Percentiles rank a stretch among this genome's conserved stretches.
These are phyloP conservation scores for Anthopleura xanthogrammica DNA, from an alignment of 92 coral and sea anemone genomes.

Conservation along the genomic window DNA sequence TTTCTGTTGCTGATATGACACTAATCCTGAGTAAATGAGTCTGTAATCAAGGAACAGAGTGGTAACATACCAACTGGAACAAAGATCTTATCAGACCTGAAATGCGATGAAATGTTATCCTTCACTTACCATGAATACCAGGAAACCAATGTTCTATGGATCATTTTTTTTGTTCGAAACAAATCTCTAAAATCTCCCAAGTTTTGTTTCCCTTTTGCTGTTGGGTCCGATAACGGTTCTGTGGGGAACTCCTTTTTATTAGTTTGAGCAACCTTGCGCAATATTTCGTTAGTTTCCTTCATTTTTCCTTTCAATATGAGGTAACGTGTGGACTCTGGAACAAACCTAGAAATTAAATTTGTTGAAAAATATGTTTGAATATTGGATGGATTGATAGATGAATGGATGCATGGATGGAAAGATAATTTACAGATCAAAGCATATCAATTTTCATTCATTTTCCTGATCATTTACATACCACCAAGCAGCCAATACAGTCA, in stretches of 20 bases:
- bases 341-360: constrained; percentile 28
- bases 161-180: constrained; percentile 58
- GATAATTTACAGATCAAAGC: too few species aligned
- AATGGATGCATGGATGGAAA: neutral
- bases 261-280: constrained; percentile 55
- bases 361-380: neutral
- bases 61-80: too few species aligned
- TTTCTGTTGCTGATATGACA: too few species aligned
- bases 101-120: too few species aligned
- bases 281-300: constrained; percentile 44
- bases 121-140: constrained; percentile 65
- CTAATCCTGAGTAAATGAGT: too few species aligned
- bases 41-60: too few species aligned
- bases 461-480: constrained; percentile 43
- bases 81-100: too few species aligned
- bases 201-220: constrained; percentile 47
- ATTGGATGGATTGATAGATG: neutral
- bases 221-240: constrained; percentile 47
- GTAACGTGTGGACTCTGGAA: constrained; percentile 68
- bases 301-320: constrained; percentile 57
- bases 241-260: constrained; percentile 55
- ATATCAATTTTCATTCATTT: neutral
- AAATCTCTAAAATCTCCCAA: constrained; percentile 66
- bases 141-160: constrained; percentile 61
- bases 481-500: constrained; percentile 62